A percentile compares a stretch with the other conserved stretches of the same genome.
Conservation (phyloP, 2,888 invertebrate species). For the Euzophera pinguis region DNA sequence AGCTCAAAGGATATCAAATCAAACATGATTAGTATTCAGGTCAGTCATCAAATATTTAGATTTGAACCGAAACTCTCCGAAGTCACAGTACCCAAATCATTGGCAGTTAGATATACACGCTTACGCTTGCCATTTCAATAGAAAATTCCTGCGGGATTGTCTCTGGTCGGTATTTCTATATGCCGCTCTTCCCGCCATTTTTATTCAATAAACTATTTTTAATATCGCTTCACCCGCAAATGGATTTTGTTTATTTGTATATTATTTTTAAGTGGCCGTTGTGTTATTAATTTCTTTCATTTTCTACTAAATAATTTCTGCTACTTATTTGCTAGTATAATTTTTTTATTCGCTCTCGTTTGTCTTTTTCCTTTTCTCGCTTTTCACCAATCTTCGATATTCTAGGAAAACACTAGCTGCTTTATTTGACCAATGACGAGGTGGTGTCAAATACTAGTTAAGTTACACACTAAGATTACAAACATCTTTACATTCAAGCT, state of each 20-base stretch:
- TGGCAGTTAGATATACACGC: not conserved
- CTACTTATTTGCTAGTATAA: too few relatives aligned
- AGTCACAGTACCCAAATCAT: not conserved
- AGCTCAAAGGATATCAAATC: constrained; percentile 1
- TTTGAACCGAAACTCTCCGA: not conserved
- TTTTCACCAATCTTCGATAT: too few relatives aligned
- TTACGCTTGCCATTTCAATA: not conserved
- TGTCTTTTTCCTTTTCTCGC: too few relatives aligned
- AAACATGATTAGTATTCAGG: constrained; percentile 10
- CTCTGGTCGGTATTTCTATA: not conserved
- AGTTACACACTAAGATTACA: too few relatives aligned
- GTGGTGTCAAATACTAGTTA: too few relatives aligned
- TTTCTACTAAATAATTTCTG: too few relatives aligned
- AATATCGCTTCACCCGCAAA: not conserved
- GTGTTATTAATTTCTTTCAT: too few relatives aligned
- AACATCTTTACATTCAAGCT: too few relatives aligned
- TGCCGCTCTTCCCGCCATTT: constrained; percentile 4
- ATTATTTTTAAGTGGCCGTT: too few relatives aligned
- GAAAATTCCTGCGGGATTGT: not conserved
- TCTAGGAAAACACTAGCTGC: too few relatives aligned
- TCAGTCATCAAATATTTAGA: constrained; percentile 8
- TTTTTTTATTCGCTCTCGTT: too few relatives aligned
- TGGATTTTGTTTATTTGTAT: not conserved
- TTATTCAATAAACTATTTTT: constrained; percentile 3
- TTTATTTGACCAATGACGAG: too few relatives aligned